Conservation (phyloP, 1,140 invertebrate genomes). For the Drosophila tropicalis region DNA sequence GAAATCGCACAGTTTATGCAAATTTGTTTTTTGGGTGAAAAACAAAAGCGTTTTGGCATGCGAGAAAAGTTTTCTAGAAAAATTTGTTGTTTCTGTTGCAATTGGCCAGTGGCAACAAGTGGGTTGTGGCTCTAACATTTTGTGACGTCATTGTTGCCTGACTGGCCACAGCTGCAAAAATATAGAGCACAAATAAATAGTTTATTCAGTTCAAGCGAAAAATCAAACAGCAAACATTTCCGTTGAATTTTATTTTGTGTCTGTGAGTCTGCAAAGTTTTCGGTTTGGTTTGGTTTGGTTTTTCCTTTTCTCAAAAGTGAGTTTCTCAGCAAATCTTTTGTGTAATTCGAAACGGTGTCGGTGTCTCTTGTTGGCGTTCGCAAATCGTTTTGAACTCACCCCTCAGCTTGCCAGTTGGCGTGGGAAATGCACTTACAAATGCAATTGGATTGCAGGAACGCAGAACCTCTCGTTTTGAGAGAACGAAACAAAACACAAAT, state of each 20-base stretch:
- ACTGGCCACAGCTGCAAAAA: conserved; percentile 43
- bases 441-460: not conserved
- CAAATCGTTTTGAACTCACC: conserved; percentile 76
- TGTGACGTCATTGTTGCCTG: conserved; percentile 52
- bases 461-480: no score
- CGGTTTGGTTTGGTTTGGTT: no score
- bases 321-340: conserved; percentile 75
- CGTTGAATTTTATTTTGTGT: conserved; percentile 38
- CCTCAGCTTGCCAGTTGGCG: conserved; percentile 7
- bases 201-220: conserved; percentile 46
- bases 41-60: conserved; percentile 63
- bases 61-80: conserved; percentile 27
- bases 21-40: conserved; percentile 41
- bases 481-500: not conserved
- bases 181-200: conserved; percentile 27
- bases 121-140: conserved; percentile 7
- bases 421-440: not conserved
- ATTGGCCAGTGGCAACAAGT: conserved; percentile 52
- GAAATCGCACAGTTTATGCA: conserved; percentile 72
- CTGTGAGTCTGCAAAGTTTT: conserved; percentile 2
- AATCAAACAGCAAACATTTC: conserved; percentile 69
- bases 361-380: conserved; percentile 49
- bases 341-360: conserved; percentile 69
- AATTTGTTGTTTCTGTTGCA: conserved; percentile 8
- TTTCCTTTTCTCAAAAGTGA: conserved; percentile 24